Base-by-base conservation (phyloP, 2,797 vertebrate genomes). In the Percopsis omiscomaycus region DNA sequence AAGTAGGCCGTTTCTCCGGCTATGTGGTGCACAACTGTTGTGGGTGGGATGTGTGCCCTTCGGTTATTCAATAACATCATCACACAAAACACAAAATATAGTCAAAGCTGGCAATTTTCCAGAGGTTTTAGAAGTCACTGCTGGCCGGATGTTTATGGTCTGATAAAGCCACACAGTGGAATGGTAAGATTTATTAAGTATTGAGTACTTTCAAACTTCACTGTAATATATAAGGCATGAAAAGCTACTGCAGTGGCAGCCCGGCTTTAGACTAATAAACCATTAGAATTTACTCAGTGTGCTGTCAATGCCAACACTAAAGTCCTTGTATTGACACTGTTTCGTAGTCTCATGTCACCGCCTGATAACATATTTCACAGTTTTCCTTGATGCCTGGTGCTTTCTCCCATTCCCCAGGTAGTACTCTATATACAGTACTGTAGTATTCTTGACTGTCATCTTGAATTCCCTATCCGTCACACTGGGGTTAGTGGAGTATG, bases 161-260 rank as follows among this genome's bases (percentile, higher is more conserved):
- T 66, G 50, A 32, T 66, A 74, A 70, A 82, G 72, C 28, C 47
- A 54, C 55, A 69, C 59, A 79, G 74, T 79, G 69, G 76, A 82
- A 79, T 64, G 66, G 67, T 81, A 49, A 69, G 81, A 83, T 87
- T 78, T 84, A 87, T 89, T 78, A 78, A 81, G 80, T 79, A 70
- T 67, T 54, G 71, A 86, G 77, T 83, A 72, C 70, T 74, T 84
- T 85, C 55, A 86, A 78, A 79, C 69, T 55, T 60, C 55, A 59
- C n/a, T 49, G 79, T 77, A 69, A 85, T 87, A 83, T 73, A 85
- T 85, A 71, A 79, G 59, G 55, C 51, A 75, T 59, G 69, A 55
- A 71, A 75, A 83, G 61, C 51, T 73, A 59, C 45, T 55, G 47
- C 74, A 15, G 64, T 60, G 47, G 65, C 57, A 3, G 29, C 68